Evolutionary conservation across 2,113 vertebrate genomes (phyloP).

Genomic region (Artemisiospiza belli): DNA sequence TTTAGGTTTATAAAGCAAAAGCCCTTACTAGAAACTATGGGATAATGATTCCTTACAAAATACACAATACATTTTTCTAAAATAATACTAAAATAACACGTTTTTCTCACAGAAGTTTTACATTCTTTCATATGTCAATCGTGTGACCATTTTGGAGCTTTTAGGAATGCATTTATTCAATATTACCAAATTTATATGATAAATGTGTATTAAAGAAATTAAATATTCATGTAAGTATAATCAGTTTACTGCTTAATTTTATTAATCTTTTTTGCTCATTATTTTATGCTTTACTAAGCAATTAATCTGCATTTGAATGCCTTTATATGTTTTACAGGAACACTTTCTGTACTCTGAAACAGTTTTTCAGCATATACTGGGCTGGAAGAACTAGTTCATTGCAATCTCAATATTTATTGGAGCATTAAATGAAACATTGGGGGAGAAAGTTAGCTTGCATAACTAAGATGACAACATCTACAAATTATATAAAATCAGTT

Average conservation of each 20-base stretch:
- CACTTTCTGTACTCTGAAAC: background rate
- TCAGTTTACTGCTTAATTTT: background rate
- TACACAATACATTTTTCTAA: background rate
- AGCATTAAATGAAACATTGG: background rate
- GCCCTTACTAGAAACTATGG: background rate
- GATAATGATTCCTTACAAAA: background rate
- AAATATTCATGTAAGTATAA: background rate
- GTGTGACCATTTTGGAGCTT: background rate
- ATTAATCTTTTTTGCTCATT: background rate
- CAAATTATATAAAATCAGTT: background rate
- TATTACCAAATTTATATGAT: background rate
- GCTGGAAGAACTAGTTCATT: background rate
- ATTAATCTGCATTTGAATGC: background rate
- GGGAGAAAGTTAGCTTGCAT: background rate
- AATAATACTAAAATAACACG: background rate
- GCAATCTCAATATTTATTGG: background rate
- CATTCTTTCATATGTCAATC: background rate
- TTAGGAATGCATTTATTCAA: background rate
- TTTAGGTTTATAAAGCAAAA: background rate
- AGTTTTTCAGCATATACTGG: background rate
- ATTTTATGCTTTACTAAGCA: background rate
- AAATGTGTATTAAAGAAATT: background rate
- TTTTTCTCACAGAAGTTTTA: background rate
- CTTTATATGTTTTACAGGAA: background rate
- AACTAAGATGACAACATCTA: background rate